Base-by-base conservation (phyloP, 2,113 vertebrate species). In the Ifrita kowaldi region DNA sequence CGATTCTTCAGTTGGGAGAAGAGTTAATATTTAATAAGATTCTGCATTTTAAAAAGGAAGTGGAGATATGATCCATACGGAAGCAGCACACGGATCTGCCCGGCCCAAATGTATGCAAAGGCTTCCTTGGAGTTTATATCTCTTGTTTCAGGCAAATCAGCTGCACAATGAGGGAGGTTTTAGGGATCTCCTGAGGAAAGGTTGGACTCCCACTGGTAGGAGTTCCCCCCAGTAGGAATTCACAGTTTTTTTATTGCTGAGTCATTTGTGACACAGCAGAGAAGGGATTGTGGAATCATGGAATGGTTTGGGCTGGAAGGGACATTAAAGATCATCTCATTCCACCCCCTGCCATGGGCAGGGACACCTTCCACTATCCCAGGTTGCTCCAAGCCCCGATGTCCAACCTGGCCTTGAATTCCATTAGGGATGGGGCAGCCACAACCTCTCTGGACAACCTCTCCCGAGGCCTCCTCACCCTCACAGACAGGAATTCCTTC, bases 1-100 rank as follows among this genome's bases (percentile, higher is more conserved):
- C 90, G 92, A 97, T 97, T 67, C 79, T 93, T 78, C 90, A 26
- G 92, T 84, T 93, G 68, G 71, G 24, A 7, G 75, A n/a, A 22
- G 71, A 84, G 96, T 96, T 96, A 97, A 96, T 97, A 96, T 96
- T 97, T 97, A 96, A 96, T 96, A 42, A 93, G 92, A 15, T 55
- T 30, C 56, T 81, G 62, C 90, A 78, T 96, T 97, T 96, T 52
- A 1, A 71, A 77, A 85, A 75, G 88, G 95, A 96, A 96, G 71
- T 59, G 56, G 76, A 92, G 80, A 81, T 80, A 56, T 7, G 82
- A 91, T 77, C 84, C 59, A 37, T 8, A 28, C 13, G 64, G 90
- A 86, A 92, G 79, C 63, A 44, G 94, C 50, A 11, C 12, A 20
- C 7, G 1, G 13, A 77, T 87, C 83, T 87, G 49, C 63, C 44